A percentile compares a stretch with the other conserved stretches of the same genome.
phyloP scores from a whole-genome alignment of 2,113 vertebrate species.

The Gymnogyps californianus region DNA sequence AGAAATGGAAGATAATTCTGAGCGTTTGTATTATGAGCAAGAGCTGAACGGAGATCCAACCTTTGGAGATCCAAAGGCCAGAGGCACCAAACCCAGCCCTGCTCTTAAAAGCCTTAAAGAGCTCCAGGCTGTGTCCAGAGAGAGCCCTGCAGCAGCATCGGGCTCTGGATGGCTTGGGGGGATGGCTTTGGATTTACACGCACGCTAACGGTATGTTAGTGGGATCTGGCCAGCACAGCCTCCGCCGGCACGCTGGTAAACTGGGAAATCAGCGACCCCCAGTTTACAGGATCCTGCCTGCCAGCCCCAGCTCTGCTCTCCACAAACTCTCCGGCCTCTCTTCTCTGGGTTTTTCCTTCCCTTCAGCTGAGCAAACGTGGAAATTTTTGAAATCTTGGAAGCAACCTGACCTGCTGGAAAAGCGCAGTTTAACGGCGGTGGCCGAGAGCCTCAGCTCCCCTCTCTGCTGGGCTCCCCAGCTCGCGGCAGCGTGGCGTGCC shows the following conservation, averaged over 20 bases:
- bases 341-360: not conserved
- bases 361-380: not conserved
- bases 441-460: rapidly evolving
- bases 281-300: not conserved
- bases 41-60: not conserved
- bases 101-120: not conserved
- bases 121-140: not conserved
- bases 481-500: rapidly evolving
- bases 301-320: not conserved
- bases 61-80: not conserved
- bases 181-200: not conserved
- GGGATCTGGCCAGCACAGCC: not conserved
- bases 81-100: not conserved
- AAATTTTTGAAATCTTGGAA: slow-evolving; percentile 21
- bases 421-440: rapidly evolving
- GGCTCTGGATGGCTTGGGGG: not conserved
- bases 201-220: rapidly evolving
- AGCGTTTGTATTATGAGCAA: not conserved
- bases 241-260: not conserved
- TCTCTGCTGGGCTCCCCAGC: not conserved
- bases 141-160: not conserved
- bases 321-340: not conserved
- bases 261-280: not conserved
- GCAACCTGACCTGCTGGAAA: not conserved
- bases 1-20: not conserved